Percentiles rank a stretch among this genome's conserved stretches.
Evolutionary conservation across 1,140 invertebrate genomes (phyloP).

Genomic region (Bombus superbus): DNA sequence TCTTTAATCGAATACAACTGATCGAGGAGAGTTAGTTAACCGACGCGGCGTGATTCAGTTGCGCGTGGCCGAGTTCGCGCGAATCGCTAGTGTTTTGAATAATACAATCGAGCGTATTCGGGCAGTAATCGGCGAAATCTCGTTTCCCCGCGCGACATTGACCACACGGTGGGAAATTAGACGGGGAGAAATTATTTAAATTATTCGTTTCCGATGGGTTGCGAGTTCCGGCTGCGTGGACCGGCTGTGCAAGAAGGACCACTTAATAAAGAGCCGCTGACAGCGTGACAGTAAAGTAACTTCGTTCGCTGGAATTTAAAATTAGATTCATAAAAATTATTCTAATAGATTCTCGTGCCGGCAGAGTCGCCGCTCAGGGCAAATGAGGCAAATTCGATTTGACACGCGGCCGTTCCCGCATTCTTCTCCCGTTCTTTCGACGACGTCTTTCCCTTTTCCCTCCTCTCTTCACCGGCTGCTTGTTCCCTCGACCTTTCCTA

Average conservation of each 20-base stretch:
- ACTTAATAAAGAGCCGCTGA: constrained; percentile 77
- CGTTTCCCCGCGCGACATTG: constrained; percentile 24
- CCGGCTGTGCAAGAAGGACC: constrained; percentile 60
- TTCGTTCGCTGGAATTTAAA: constrained; percentile 80
- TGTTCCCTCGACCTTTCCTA: neutral
- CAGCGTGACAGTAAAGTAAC: constrained; percentile 78
- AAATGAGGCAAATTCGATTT: constrained; percentile 83
- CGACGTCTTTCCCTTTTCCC: constrained; percentile 43
- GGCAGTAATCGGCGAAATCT: constrained; percentile 48
- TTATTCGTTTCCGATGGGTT: constrained; percentile 70
- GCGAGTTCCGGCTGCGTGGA: constrained; percentile 37
- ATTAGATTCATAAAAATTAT: constrained; percentile 83
- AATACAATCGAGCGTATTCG: constrained; percentile 15
- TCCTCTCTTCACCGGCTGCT: constrained; percentile 5
- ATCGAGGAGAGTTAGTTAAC: neutral
- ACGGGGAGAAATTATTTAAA: constrained; percentile 68
- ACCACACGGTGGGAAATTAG: constrained; percentile 54
- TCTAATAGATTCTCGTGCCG: constrained; percentile 81
- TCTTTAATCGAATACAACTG: neutral
- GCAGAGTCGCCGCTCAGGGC: constrained; percentile 66
- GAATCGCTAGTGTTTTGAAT: constrained; percentile 25
- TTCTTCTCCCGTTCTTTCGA: constrained; percentile 63
- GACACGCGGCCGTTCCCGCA: constrained; percentile 74
- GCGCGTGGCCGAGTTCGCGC: neutral
- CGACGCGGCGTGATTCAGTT: neutral